Evolutionary conservation across 2,888 invertebrate genomes (phyloP), one percentile per base, ranked within the genome.

Genomic region (Ctenicera cuprea): DNA sequence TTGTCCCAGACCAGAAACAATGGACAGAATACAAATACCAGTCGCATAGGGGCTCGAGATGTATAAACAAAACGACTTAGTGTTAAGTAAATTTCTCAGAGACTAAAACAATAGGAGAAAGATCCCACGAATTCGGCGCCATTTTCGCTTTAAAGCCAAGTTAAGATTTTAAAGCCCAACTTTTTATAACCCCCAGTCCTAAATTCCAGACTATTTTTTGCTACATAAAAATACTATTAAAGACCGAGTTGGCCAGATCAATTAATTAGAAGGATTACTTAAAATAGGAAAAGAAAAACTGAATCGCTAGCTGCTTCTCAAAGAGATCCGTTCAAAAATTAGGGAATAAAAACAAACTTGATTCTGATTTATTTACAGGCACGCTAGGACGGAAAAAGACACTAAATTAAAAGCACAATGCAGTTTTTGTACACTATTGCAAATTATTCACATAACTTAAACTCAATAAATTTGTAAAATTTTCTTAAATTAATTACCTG

Each of bases 1-100:
- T 80, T 78, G 59, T 64, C 54, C 64, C 50, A 64, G 68, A 79
- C 52, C 37, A 68, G 71, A 80, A 78, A 81, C 80, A 81, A 80
- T 81, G 78, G 79, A 52, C 48, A 50, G 68, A 74, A 66, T 71
- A 52, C 67, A 57, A 64, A 73, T 67, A 57, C 62, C 45, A 69
- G 38, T 61, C 52, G 65, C 52, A 45, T 45, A 45, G 62, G 64
- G 41, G 45, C 57, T 74, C 62, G 59, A 63, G 73, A 69, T 57
- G 65, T 71, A 75, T 71, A 76, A 76, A 71, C 75, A 71, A 63
- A 65, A 71, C 74, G 62, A 68, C 59, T 62, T 65, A 64, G 71
- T 71, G 74, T 71, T 73, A 73, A 73, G 73, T 73, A 73, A 73
- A 73, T 73, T 73, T 73, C 73, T 33, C 73, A 65, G 62, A 50